These are phyloP conservation scores for Aporrectodea caliginosa DNA, from an alignment of 1,140 invertebrate species.

Conservation along the genomic window DNA sequence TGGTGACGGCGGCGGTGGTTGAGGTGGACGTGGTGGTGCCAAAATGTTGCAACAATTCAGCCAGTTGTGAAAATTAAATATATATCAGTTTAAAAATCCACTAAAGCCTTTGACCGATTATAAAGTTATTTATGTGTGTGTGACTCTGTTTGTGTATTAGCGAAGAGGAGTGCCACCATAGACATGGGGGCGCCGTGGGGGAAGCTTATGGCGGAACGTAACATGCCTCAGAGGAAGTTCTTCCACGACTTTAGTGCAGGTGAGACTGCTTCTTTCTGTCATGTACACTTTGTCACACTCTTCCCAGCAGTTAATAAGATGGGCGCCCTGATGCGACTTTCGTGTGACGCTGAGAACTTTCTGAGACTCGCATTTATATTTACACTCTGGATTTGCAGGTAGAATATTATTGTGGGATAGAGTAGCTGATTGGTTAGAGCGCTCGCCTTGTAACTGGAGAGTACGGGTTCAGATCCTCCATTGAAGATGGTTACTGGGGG, in stretches of 20 bases:
- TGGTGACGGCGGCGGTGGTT: constrained; percentile 20
- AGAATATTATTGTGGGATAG: background rate
- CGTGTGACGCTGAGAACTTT: too few species aligned
- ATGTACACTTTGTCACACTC: too few species aligned
- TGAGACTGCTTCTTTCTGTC: constrained; percentile 40
- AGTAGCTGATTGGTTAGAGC: background rate
- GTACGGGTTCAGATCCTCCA: too few species aligned
- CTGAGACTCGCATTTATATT: too few species aligned
- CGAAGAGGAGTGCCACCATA: constrained; percentile 54
- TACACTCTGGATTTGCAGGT: background rate
- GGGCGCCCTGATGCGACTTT: background rate
- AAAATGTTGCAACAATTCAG: background rate
- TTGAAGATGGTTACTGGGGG: background rate
- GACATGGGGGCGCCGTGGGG: constrained; percentile 59
- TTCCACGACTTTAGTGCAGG: constrained; percentile 94
- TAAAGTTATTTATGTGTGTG: constrained; percentile 5
- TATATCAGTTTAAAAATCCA: background rate
- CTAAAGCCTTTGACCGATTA: background rate
- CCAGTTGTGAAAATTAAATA: background rate
- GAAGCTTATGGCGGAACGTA: constrained; percentile 60
- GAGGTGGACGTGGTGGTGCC: background rate
- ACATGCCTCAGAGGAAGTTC: constrained; percentile 92
- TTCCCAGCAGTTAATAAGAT: too few species aligned
- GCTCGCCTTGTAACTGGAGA: background rate
- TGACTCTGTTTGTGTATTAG: constrained; percentile 52